Base-by-base conservation (phyloP, 35 echinoderm and acorn worm genomes). In the Lytechinus variegatus region DNA sequence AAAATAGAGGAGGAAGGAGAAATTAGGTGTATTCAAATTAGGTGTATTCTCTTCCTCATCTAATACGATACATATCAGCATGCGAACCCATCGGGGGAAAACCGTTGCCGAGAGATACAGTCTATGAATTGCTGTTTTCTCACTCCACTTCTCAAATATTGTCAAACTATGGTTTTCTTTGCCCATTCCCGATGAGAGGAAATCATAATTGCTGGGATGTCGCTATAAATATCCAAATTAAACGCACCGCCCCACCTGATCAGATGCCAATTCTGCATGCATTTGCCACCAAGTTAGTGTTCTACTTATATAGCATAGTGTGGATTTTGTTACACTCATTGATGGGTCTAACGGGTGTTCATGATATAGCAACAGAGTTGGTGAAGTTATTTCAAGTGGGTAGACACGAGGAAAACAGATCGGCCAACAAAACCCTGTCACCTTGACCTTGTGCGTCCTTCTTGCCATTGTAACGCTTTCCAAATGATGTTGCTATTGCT, bases 91-190 rank as follows among this genome's bases (percentile, higher is more conserved):
- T 79, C 21, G 19, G 66, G 66, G 66, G 8, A 79, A 44, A 79
- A 79, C 66, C 66, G 66, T 24, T 79, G 66, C 66, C 66, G 66
- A 79, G 19, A 5, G 56, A 24, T 79, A 79, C 21, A 79, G 66
- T 79, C 66, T 79, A 79, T 79, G 66, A 79, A 79, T 79, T 79
- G 66, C 66, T n/a, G 66, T 79, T 79, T 79, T 79, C 19, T 79
- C 16, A 79, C 66, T 79, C n/a, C 7, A 44, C 33, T 44, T 44
- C 33, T 44, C 33, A 44, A 44, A 44, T 44, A 79, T 79, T 19
- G 19, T 79, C 66, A 24, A n/a, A 79, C 66, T 16, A n/a, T 16
- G 21, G 66, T 24, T 79, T 58, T 79, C 66, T 27, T n/a, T 16
- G 66, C 19, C n/a, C 66, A 79, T 79, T 79, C 66, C 66, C 66